Percentiles rank a stretch among this genome's conserved stretches.
phyloP scores from a whole-genome alignment of 2,888 invertebrate genomes.

The Drosophila cognata region DNA sequence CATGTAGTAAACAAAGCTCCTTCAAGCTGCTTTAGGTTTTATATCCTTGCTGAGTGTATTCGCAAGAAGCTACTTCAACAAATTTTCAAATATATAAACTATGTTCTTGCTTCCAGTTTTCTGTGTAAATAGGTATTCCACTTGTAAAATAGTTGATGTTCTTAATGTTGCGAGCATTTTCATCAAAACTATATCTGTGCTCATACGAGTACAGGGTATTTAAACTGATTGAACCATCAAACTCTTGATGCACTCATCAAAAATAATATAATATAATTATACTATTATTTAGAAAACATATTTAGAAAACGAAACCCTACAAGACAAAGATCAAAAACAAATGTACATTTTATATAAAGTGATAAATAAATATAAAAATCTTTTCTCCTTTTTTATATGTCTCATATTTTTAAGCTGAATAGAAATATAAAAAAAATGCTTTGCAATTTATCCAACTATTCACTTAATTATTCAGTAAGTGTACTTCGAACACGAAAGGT shows the following conservation, averaged over 20 bases:
- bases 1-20: conserved; percentile 7
- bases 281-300: neutral
- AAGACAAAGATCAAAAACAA: neutral
- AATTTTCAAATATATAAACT: neutral
- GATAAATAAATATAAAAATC: too few relatives aligned
- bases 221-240: neutral
- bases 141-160: neutral
- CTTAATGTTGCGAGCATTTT: neutral
- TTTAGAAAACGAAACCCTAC: neutral
- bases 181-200: neutral
- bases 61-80: neutral
- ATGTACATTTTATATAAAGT: neutral
- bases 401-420: too few relatives aligned
- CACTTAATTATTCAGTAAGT: too few relatives aligned
- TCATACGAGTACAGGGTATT: conserved; percentile 13
- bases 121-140: neutral
- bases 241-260: neutral
- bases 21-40: conserved; percentile 3
- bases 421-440: too few relatives aligned
- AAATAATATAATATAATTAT: neutral
- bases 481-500: too few relatives aligned
- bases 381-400: too few relatives aligned
- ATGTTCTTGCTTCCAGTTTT: neutral
- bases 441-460: too few relatives aligned
- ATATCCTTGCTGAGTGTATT: neutral